Evolutionary conservation across 2,888 invertebrate species (phyloP).

Genomic region (Scelioninae gen. 1): DNA sequence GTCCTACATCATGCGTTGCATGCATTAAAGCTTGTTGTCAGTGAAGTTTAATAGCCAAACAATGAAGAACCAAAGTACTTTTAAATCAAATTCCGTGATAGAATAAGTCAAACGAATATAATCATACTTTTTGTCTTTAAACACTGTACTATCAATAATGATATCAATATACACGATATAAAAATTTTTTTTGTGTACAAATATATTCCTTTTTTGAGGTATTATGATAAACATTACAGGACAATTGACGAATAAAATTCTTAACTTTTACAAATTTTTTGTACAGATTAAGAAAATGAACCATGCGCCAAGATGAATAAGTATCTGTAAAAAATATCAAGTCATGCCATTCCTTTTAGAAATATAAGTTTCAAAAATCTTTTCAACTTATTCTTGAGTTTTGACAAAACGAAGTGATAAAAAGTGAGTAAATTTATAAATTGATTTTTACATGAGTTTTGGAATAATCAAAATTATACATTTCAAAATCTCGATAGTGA

Average conservation of each 20-base stretch:
- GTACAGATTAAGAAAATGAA: slow-evolving; percentile 60
- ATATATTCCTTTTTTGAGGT: too few relatives aligned
- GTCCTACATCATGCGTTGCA: slow-evolving; percentile 84
- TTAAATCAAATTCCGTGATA: slow-evolving; percentile 49
- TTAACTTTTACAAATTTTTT: slow-evolving; percentile 28
- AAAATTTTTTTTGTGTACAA: too few relatives aligned
- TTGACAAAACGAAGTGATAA: background rate
- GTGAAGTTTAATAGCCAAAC: slow-evolving; percentile 80
- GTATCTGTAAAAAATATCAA: slow-evolving; percentile 64
- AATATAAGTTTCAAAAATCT: slow-evolving; percentile 31
- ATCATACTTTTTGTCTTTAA: background rate
- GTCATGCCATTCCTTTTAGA: slow-evolving; percentile 68
- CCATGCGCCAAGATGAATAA: slow-evolving; percentile 69
- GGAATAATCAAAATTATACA: too few relatives aligned
- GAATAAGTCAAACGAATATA: slow-evolving; percentile 20
- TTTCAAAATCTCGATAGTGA: too few relatives aligned
- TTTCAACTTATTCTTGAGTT: slow-evolving; percentile 3
- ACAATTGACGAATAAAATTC: slow-evolving; percentile 26
- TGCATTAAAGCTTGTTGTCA: slow-evolving; percentile 83
- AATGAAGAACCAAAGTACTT: slow-evolving; percentile 75
- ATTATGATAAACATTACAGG: slow-evolving; percentile 7
- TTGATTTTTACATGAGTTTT: too few relatives aligned
- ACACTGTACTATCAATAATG: slow-evolving; percentile 1
- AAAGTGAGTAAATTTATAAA: background rate
- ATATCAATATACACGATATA: too few relatives aligned